Percentiles rank a stretch among this genome's conserved stretches.
These are phyloP conservation scores for Deladenus siricidicola DNA, from an alignment of 2,888 invertebrate genomes.

Conservation along the genomic window DNA sequence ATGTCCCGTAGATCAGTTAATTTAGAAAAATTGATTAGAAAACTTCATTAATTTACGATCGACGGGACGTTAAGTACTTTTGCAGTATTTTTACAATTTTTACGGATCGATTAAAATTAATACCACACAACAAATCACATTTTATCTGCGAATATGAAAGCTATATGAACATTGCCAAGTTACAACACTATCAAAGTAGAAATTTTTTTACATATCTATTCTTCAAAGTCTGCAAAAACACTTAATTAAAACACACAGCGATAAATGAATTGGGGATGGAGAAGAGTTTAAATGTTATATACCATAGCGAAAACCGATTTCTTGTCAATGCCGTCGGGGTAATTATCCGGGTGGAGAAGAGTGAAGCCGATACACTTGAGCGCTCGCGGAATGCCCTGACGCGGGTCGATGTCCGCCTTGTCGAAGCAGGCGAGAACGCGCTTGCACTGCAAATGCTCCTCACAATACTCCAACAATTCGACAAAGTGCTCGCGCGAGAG, in stretches of 20 bases:
- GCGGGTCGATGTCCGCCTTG: slow-evolving; percentile 31
- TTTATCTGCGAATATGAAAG: no score
- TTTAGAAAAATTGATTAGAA: no score
- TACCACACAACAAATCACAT: no score
- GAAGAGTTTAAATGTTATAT: slow-evolving; percentile 25
- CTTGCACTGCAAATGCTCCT: slow-evolving; percentile 27
- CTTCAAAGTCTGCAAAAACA: background rate
- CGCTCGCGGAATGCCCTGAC: slow-evolving; percentile 34
- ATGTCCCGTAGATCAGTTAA: no score
- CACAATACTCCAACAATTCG: slow-evolving; percentile 30
- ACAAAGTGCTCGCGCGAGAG: slow-evolving; percentile 31
- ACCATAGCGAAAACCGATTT: slow-evolving; percentile 28
- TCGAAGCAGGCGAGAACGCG: slow-evolving; percentile 34
- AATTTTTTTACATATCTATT: background rate
- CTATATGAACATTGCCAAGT: no score
- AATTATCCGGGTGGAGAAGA: slow-evolving; percentile 27
- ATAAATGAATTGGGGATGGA: background rate
- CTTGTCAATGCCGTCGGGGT: slow-evolving; percentile 25
- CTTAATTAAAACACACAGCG: background rate
- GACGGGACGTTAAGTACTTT: no score
- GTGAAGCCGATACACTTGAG: slow-evolving; percentile 35
- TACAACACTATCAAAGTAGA: no score
- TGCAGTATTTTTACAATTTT: no score
- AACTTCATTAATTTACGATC: no score
- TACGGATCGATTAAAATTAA: no score